phyloP scores from a whole-genome alignment of 2,888 invertebrate genomes.

The Cheilosia impressa region DNA sequence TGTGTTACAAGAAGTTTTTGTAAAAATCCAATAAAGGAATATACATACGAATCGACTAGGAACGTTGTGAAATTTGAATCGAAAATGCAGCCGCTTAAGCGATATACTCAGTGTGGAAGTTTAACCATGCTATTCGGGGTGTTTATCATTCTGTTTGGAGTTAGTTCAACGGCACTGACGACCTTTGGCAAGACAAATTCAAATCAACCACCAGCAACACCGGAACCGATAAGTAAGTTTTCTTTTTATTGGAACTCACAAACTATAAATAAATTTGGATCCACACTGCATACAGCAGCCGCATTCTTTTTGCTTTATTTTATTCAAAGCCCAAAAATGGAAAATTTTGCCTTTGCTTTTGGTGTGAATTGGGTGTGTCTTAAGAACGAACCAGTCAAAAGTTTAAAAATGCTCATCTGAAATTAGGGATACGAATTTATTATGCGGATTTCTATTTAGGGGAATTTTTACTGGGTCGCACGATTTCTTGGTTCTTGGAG shows the following conservation, averaged over 20 bases:
- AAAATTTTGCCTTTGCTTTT: too few species aligned
- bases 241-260: slow-evolving; percentile 1
- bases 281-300: too few species aligned
- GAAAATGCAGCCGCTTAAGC: slow-evolving; percentile 83
- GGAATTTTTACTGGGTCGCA: too few species aligned
- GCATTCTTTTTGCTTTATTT: too few species aligned
- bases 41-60: not conserved
- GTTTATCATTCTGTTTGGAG: slow-evolving; percentile 83
- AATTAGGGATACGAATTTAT: too few species aligned
- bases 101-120: slow-evolving; percentile 84
- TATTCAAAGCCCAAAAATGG: too few species aligned
- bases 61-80: slow-evolving; percentile 11
- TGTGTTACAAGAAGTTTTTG: slow-evolving; percentile 47
- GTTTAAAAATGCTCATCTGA: too few species aligned
- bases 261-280: too few species aligned
- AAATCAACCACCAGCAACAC: slow-evolving; percentile 85
- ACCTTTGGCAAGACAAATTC: slow-evolving; percentile 89
- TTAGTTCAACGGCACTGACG: slow-evolving; percentile 87
- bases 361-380: too few species aligned
- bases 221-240: slow-evolving; percentile 86
- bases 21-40: not conserved
- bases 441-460: too few species aligned
- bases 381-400: too few species aligned
- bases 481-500: too few species aligned
- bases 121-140: slow-evolving; percentile 83